Base-by-base conservation (phyloP, 2,888 invertebrate species). In the Hanleya hanleyi region DNA sequence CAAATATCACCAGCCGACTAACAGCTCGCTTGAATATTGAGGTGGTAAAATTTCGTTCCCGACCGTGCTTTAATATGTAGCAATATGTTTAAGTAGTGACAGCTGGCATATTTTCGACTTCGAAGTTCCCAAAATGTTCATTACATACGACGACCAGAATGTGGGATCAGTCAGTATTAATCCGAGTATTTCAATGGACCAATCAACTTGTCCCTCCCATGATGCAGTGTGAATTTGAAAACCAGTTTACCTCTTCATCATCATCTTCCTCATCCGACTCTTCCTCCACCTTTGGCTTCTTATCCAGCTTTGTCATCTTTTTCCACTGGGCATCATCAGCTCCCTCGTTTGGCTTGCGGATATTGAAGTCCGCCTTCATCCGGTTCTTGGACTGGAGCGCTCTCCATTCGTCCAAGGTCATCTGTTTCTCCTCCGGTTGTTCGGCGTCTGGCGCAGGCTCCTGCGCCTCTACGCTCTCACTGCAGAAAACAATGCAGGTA, bases 341-440 rank as follows among this genome's bases (percentile, higher is more conserved):
- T 57, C 97, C 98, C 91, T 98, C 97, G 36, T 97, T 97, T 70
- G 97, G 96, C 91, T 97, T 97, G 72, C 98, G 94, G 87, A 97
- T 92, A 91, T 98, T 97, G 91, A 94, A 98, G 84, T 95, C 94
- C 67, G 97, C 96, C 90, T 96, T 95, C 76, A 93, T 93, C 83
- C 96, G 94, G 70, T 93, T 94, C 37, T 35, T 33, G 18, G 64
- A 35, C 86, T 95, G 95, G 86, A 95, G 92, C 73, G 96, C 96
- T 91, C 96, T 96, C 94, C 96, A 98, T 93, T 98, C 97, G 89
- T 97, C 97, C 83, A 97, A 92, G 47, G 98, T 98, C 90, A 98
- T 93, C 92, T 95, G 96, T 86, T 95, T 95, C 86, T 95, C 96
- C 57, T 85, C 86, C n/a, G 77, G 78, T 15, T 77, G 77, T 68